phyloP scores from a whole-genome alignment of 2,797 vertebrate genomes.

The Gallinago solitaria region DNA sequence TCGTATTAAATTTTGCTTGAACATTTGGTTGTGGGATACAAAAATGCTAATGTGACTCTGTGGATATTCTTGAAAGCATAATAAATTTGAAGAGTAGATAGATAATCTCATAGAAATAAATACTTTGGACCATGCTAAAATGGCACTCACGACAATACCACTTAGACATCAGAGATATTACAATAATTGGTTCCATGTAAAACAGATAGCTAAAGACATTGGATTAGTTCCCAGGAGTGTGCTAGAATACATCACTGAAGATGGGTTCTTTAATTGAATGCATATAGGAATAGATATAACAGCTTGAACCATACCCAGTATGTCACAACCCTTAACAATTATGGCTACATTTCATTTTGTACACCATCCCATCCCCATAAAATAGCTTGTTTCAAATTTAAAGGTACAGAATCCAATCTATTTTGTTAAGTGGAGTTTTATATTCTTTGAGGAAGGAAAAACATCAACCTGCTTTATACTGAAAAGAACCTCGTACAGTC shows the following conservation, averaged over 20 bases:
- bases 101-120: slow-evolving; percentile 25
- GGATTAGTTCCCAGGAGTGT: slow-evolving; percentile 37
- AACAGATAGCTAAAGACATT: slow-evolving; percentile 47
- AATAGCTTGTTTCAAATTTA: slow-evolving; percentile 5
- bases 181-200: slow-evolving; percentile 56
- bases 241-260: slow-evolving; percentile 9
- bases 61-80: slow-evolving; percentile 39
- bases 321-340: background rate
- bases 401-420: background rate
- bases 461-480: background rate
- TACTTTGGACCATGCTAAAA: slow-evolving; percentile 13
- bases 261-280: slow-evolving; percentile 22
- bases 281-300: slow-evolving; percentile 12
- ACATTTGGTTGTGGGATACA: background rate
- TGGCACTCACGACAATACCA: slow-evolving; percentile 13
- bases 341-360: background rate
- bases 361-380: background rate
- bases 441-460: background rate
- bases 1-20: slow-evolving; percentile 7
- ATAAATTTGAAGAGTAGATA: slow-evolving; percentile 42
- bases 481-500: background rate
- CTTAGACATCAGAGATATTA: slow-evolving; percentile 34
- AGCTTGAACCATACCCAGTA: background rate
- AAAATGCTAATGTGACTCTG: slow-evolving; percentile 29
- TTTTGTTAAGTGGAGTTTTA: background rate